phyloP scores from a whole-genome alignment of 2,888 invertebrate genomes.

The Apomyelois bistriatella region DNA sequence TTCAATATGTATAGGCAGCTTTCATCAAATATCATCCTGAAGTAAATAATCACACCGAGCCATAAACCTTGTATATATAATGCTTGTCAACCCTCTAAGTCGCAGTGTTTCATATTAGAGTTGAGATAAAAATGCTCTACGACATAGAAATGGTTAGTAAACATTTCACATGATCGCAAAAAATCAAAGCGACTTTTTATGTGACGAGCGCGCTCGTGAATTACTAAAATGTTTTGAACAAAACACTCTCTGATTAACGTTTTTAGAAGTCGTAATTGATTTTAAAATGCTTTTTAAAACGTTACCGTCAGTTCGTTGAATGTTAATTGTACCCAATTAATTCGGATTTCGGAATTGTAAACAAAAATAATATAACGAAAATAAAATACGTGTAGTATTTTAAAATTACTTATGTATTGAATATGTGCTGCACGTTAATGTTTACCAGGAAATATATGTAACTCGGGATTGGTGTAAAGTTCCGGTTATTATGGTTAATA shows the following conservation, averaged over 20 bases:
- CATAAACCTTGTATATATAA: too few relatives aligned
- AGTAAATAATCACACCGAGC: too few relatives aligned
- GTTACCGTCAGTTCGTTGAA: not conserved
- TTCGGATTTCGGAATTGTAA: not conserved
- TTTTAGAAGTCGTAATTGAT: not conserved
- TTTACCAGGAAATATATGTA: too few relatives aligned
- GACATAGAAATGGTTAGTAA: slow-evolving; percentile 1
- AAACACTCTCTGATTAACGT: not conserved
- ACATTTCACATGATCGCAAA: not conserved
- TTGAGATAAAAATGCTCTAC: not conserved
- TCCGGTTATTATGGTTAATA: too few relatives aligned
- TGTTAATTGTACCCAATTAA: not conserved
- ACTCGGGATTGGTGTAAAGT: too few relatives aligned
- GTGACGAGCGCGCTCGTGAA: not conserved
- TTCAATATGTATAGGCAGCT: too few relatives aligned
- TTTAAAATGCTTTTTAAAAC: not conserved
- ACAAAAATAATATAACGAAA: not conserved
- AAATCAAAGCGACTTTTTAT: not conserved
- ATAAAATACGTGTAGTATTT: too few relatives aligned
- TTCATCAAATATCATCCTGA: too few relatives aligned
- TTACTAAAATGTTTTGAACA: not conserved
- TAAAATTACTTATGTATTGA: too few relatives aligned
- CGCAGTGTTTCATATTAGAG: too few relatives aligned
- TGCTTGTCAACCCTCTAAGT: too few relatives aligned
- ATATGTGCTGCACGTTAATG: too few relatives aligned